These are phyloP conservation scores for Zoroaster sp. DNA, from an alignment of 53 echinoderm and acorn worm genomes.

Conservation along the genomic window DNA sequence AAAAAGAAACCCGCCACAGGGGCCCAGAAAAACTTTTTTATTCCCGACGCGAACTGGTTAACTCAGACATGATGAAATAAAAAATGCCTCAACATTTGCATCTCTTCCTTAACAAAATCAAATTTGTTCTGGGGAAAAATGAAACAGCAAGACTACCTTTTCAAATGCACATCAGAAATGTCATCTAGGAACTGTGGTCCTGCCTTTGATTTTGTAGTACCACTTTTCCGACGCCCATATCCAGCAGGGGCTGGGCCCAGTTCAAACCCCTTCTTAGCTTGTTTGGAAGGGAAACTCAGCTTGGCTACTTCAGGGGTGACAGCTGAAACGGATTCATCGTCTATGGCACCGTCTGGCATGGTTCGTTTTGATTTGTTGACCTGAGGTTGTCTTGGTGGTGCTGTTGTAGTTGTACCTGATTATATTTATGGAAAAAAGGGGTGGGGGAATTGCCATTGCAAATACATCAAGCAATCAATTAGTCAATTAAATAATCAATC, in stretches of 20 bases:
- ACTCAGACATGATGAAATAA: too few species aligned
- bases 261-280: constrained; percentile 73
- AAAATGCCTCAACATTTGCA: too few species aligned
- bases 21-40: too few species aligned
- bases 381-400: background rate
- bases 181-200: background rate
- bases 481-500: background rate
- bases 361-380: background rate
- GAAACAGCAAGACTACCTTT: background rate
- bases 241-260: constrained; percentile 32
- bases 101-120: too few species aligned
- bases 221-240: constrained; percentile 14
- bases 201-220: background rate
- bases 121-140: too few species aligned
- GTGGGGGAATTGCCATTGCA: background rate
- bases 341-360: background rate
- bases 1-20: too few species aligned
- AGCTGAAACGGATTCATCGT: constrained; percentile 2
- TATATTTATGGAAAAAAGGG: background rate
- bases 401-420: background rate
- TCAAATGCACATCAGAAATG: background rate
- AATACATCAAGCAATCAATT: background rate
- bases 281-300: constrained; percentile 68
- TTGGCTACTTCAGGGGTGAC: constrained; percentile 57
- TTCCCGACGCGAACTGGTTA: too few species aligned